Conservation (phyloP, 2,113 vertebrate species). For the Pseudonaja textilis region DNA sequence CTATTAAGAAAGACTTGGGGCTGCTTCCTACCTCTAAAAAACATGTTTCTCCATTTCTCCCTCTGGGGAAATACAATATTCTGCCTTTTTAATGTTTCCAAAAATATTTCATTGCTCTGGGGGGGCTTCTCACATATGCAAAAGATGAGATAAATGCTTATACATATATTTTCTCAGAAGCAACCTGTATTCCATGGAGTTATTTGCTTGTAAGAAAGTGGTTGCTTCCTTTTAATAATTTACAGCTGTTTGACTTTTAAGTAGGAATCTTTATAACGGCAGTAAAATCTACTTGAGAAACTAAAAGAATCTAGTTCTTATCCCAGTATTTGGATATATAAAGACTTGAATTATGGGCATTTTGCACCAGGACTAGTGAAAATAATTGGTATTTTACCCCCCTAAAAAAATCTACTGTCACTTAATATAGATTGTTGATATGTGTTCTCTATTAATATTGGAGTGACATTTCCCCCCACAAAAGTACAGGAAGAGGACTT, state of each 20-base stretch:
- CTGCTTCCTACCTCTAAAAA: too few relatives aligned
- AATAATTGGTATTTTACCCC: not conserved
- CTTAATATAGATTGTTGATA: not conserved
- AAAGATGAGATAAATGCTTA: not conserved
- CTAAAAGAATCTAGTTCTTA: not conserved
- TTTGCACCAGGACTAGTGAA: not conserved
- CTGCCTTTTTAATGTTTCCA: too few relatives aligned
- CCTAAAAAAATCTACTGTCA: not conserved
- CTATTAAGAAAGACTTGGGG: too few relatives aligned
- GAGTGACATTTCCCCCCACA: not conserved
- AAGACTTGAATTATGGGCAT: not conserved
- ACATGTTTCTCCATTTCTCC: too few relatives aligned
- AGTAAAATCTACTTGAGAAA: not conserved
- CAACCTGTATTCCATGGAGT: not conserved
- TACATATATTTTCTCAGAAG: not conserved
- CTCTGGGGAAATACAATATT: too few relatives aligned
- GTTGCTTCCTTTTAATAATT: not conserved
- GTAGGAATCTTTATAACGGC: not conserved
- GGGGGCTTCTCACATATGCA: too few relatives aligned
- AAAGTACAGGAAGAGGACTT: not conserved
- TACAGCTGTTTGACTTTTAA: not conserved
- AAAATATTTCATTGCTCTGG: too few relatives aligned
- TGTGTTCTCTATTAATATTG: not conserved
- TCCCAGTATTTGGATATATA: not conserved
- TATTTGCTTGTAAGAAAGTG: not conserved